These are phyloP conservation scores for Umimayanthus chanpuru DNA, from an alignment of 92 coral and sea anemone genomes.

Conservation along the genomic window DNA sequence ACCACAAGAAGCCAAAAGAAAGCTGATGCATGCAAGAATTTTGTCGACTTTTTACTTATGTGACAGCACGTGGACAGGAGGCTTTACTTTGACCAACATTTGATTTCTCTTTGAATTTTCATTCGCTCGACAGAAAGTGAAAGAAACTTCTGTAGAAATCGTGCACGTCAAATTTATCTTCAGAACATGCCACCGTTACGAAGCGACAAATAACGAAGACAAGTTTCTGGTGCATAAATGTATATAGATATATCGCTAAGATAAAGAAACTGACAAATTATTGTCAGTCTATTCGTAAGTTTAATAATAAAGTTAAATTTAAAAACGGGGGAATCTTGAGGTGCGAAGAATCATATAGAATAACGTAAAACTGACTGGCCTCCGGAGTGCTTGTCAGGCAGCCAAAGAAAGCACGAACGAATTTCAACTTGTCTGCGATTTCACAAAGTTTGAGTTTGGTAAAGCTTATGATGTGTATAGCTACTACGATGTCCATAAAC, in stretches of 20 bases:
- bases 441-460: background rate
- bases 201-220: background rate
- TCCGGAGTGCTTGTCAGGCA: background rate
- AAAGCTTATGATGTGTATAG: background rate
- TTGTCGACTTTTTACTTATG: too few relatives aligned
- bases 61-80: background rate
- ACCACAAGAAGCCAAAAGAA: background rate
- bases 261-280: too few relatives aligned
- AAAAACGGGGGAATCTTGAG: too few relatives aligned
- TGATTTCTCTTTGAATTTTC: background rate
- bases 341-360: too few relatives aligned
- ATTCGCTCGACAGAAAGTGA: background rate
- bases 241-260: too few relatives aligned
- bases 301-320: too few relatives aligned
- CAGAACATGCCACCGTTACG: background rate
- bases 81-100: background rate
- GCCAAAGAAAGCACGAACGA: too few relatives aligned
- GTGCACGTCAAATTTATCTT: background rate
- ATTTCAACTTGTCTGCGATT: background rate
- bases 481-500: background rate
- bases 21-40: background rate
- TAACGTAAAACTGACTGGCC: background rate
- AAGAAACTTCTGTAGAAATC: too few relatives aligned
- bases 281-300: too few relatives aligned
- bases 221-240: background rate